Percentiles rank a stretch among this genome's conserved stretches.
Evolutionary conservation across 2,888 invertebrate genomes (phyloP).

Genomic region (Artemia sp.): DNA sequence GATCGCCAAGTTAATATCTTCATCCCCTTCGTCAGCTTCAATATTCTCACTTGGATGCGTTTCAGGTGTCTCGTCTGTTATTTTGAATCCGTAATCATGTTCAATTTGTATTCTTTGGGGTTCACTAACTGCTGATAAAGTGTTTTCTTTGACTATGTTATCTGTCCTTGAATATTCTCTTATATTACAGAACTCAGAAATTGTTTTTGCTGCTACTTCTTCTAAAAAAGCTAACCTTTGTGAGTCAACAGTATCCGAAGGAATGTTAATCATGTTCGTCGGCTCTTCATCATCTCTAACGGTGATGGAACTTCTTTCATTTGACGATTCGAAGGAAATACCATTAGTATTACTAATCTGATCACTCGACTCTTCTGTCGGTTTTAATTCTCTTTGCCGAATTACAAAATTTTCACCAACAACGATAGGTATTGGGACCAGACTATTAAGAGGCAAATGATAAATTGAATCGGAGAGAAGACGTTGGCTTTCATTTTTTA

Average conservation of each 20-base stretch:
- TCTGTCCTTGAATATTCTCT: background rate
- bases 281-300: background rate
- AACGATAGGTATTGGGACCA: background rate
- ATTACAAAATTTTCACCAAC: slow-evolving; percentile 2
- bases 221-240: background rate
- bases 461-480: background rate
- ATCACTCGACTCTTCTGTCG: background rate
- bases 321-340: background rate
- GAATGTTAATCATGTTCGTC: slow-evolving; percentile 5
- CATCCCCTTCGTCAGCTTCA: slow-evolving; percentile 5
- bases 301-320: background rate
- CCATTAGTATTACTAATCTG: background rate
- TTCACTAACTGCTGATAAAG: background rate
- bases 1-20: slow-evolving; percentile 1
- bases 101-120: background rate
- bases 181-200: background rate
- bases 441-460: background rate
- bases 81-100: background rate
- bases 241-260: background rate
- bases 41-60: background rate
- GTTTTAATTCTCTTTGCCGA: background rate
- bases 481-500: background rate
- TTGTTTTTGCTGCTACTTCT: slow-evolving; percentile 6
- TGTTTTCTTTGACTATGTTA: background rate
- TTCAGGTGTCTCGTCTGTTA: too few relatives aligned